phyloP scores from a whole-genome alignment of 2,113 vertebrate genomes.

The Spheniscus mendiculus region DNA sequence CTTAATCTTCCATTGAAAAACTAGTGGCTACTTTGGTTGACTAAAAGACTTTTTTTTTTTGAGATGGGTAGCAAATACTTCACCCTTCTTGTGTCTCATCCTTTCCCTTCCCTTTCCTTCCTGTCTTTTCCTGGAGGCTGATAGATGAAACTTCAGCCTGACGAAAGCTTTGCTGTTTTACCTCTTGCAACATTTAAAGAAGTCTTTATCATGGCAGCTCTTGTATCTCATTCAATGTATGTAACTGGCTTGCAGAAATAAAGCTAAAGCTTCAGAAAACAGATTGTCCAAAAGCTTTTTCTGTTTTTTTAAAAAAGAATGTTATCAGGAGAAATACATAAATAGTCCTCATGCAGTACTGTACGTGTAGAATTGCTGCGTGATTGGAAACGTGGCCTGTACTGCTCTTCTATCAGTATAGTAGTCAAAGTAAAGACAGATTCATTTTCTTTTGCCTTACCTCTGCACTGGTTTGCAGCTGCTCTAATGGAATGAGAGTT shows the following conservation, averaged over 20 bases:
- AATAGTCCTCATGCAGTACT: background rate
- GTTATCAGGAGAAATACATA: background rate
- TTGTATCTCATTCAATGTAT: background rate
- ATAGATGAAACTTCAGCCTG: background rate
- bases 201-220: background rate
- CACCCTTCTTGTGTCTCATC: background rate
- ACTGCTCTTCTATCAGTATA: background rate
- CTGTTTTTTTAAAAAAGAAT: background rate
- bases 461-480: background rate
- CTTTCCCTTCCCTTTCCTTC: background rate
- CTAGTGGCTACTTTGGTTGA: background rate
- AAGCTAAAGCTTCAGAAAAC: background rate
- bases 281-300: background rate
- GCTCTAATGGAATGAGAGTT: background rate
- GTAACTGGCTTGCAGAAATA: background rate
- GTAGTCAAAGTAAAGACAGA: background rate
- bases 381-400: background rate
- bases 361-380: background rate
- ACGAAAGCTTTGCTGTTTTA: background rate
- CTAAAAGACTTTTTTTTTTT: background rate
- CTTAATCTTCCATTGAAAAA: background rate
- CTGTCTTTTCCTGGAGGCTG: background rate
- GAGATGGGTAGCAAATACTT: background rate
- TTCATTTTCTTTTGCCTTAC: background rate
- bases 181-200: background rate